Conservation (phyloP, 2,888 invertebrate genomes). For the Tetrapedia diversipes region DNA sequence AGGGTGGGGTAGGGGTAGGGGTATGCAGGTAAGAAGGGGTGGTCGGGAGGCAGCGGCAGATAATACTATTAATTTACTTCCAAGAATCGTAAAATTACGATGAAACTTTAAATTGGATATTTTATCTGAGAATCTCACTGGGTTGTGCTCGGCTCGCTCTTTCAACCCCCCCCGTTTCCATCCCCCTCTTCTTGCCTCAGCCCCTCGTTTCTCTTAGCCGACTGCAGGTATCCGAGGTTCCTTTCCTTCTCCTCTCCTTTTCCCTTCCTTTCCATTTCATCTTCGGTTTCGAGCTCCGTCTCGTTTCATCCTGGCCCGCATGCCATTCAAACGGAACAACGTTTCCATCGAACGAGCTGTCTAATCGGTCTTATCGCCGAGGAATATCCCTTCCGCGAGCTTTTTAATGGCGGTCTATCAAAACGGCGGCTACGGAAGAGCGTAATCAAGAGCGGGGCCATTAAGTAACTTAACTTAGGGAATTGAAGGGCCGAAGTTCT, state of each 20-base stretch:
- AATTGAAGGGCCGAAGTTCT: background rate
- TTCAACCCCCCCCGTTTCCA: conserved; percentile 23
- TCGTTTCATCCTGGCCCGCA: conserved; percentile 33
- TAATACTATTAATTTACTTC: conserved; percentile 81
- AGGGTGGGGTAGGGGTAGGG: conserved; percentile 1
- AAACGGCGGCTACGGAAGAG: conserved; percentile 33
- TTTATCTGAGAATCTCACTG: conserved; percentile 75
- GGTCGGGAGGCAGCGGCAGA: conserved; percentile 66
- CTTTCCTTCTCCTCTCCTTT: conserved; percentile 24
- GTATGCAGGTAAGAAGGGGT: conserved; percentile 18
- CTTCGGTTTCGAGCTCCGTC: conserved; percentile 18
- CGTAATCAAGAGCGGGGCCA: conserved; percentile 42
- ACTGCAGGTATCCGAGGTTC: background rate
- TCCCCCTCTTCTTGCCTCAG: conserved; percentile 48
- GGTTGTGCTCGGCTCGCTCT: conserved; percentile 54
- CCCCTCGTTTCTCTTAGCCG: too few species aligned
- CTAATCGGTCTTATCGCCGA: conserved; percentile 64
- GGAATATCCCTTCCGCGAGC: conserved; percentile 56
- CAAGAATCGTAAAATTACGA: conserved; percentile 81
- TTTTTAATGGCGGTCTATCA: conserved; percentile 52
- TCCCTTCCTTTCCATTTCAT: conserved; percentile 18
- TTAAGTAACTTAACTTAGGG: conserved; percentile 10
- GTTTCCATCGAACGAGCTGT: conserved; percentile 65
- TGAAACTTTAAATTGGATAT: conserved; percentile 81
- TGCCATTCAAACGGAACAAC: conserved; percentile 66